Evolutionary conservation across 1,140 invertebrate genomes (phyloP).

Genomic region (Limonius californicus): DNA sequence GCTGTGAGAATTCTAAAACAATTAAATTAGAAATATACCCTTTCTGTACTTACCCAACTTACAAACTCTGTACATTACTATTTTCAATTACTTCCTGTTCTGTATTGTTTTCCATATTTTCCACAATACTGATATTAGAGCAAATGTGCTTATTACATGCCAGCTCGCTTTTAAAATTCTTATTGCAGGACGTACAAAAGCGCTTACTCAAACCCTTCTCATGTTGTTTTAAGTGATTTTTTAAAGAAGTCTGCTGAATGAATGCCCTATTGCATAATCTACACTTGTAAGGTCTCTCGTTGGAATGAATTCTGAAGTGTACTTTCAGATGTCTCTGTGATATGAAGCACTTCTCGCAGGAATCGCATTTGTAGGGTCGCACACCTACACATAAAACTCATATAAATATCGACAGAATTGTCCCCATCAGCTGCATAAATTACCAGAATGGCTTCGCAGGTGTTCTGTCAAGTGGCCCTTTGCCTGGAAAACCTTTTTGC

Average conservation of each 20-base stretch:
- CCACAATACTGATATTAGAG: too few species aligned
- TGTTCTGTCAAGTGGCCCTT: constrained; percentile 27
- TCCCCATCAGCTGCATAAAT: too few species aligned
- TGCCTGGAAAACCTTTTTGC: constrained; percentile 15
- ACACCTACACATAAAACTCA: constrained; percentile 11
- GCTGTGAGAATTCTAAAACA: not conserved
- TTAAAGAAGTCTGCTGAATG: not conserved
- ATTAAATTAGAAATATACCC: too few species aligned
- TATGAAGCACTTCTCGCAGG: constrained; percentile 23
- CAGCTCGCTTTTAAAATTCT: too few species aligned
- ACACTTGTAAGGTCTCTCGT: not conserved
- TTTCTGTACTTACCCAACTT: too few species aligned
- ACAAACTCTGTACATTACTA: not conserved
- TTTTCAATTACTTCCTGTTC: not conserved
- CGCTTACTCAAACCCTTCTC: too few species aligned
- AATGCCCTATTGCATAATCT: not conserved
- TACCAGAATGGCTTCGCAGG: constrained; percentile 25
- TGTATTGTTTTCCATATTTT: not conserved
- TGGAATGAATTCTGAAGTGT: not conserved
- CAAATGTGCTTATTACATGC: too few species aligned
- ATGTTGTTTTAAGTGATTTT: constrained; percentile 6
- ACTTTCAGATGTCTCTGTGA: constrained; percentile 22
- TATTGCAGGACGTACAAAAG: too few species aligned
- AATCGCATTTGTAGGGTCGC: constrained; percentile 18
- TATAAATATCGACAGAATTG: too few species aligned